Conservation (phyloP, 2,888 invertebrate genomes). For the Chorisops tibialis region DNA sequence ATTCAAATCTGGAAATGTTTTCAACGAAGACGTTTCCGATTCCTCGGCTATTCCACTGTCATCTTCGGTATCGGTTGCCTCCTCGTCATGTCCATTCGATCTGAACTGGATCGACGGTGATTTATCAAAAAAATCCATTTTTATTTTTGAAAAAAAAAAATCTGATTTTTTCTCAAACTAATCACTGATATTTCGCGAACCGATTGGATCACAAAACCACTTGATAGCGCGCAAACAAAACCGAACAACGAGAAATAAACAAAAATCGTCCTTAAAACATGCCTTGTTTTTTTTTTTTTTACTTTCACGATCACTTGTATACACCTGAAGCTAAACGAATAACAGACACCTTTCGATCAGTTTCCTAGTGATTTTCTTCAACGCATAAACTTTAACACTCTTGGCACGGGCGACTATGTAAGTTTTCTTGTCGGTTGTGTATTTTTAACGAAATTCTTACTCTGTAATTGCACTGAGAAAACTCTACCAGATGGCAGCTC, state of each 20-base stretch:
- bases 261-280: too few species aligned
- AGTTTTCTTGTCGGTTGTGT: too few species aligned
- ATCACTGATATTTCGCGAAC: neutral
- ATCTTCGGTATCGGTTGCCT: conserved; percentile 39
- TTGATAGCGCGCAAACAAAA: neutral
- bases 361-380: too few species aligned
- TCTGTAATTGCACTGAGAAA: too few species aligned
- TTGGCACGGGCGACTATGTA: too few species aligned
- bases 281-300: too few species aligned
- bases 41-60: conserved; percentile 42
- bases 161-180: neutral
- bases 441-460: too few species aligned
- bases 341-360: too few species aligned
- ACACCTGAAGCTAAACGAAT: too few species aligned
- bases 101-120: conserved; percentile 6
- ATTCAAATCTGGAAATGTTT: conserved; percentile 28
- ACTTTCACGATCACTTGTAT: too few species aligned
- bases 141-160: neutral
- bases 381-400: too few species aligned
- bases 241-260: neutral
- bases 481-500: too few species aligned
- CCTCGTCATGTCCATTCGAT: conserved; percentile 34
- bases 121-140: conserved; percentile 23
- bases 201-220: neutral
- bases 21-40: conserved; percentile 31